These are phyloP conservation scores for Deroptyus accipitrinus DNA, from an alignment of 2,113 vertebrate genomes.

Conservation along the genomic window DNA sequence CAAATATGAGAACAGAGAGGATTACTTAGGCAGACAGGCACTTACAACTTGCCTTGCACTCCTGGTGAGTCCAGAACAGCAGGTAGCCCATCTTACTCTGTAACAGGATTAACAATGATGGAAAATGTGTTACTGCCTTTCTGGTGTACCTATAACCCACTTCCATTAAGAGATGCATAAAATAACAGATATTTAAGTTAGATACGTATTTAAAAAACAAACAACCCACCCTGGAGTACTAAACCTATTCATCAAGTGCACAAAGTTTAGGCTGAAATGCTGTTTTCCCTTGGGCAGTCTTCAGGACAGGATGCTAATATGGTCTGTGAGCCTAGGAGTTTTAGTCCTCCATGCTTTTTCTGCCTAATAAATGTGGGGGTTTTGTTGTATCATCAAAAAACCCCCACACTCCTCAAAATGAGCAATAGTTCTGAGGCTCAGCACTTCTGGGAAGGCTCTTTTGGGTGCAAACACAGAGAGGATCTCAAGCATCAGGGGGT, in stretches of 20 bases:
- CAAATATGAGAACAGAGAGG: background rate
- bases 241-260: background rate
- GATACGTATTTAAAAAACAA: accelerated
- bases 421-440: background rate
- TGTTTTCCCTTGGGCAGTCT: background rate
- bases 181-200: background rate
- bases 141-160: background rate
- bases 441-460: background rate
- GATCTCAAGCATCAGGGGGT: background rate
- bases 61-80: background rate
- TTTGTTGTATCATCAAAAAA: background rate
- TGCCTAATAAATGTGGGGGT: background rate
- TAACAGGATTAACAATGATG: background rate
- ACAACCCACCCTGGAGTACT: background rate
- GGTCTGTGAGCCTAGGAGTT: background rate
- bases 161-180: background rate
- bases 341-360: background rate
- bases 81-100: background rate
- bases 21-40: conserved; percentile 1
- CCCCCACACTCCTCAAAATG: background rate
- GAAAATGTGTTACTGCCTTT: background rate
- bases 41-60: background rate
- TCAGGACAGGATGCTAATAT: background rate
- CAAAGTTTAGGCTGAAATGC: background rate
- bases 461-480: background rate